phyloP scores from a whole-genome alignment of 2,113 vertebrate species.

The Echinops telfairi region DNA sequence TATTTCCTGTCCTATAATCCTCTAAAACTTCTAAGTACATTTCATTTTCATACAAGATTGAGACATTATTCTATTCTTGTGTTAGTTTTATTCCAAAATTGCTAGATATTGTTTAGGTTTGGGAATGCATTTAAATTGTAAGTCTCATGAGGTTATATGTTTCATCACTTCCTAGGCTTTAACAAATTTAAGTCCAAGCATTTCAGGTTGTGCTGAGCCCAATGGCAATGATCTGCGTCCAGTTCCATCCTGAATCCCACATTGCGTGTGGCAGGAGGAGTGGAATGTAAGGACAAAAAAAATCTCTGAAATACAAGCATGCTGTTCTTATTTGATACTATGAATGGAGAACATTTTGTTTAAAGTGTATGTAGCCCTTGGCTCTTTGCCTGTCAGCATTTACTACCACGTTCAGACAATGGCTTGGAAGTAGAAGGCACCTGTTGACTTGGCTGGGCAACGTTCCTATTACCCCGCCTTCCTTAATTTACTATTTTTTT shows the following conservation, averaged over 20 bases:
- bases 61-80: neutral
- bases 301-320: neutral
- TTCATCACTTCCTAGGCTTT: neutral
- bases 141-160: neutral
- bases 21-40: neutral
- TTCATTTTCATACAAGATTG: neutral
- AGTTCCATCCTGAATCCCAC: rapidly evolving
- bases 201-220: neutral
- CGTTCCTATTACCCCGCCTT: neutral
- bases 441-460: rapidly evolving
- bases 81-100: neutral
- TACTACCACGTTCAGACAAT: rapidly evolving
- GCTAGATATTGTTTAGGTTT: neutral
- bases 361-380: too few species aligned
- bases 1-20: neutral
- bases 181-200: neutral
- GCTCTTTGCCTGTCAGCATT: rapidly evolving
- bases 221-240: rapidly evolving
- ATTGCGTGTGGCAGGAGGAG: neutral
- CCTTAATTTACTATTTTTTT: rapidly evolving
- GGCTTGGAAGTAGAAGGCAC: neutral
- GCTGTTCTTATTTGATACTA: neutral
- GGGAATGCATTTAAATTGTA: neutral
- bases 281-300: neutral
- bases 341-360: neutral